phyloP scores from a whole-genome alignment of 2,113 vertebrate genomes.

The Felis chaus region DNA sequence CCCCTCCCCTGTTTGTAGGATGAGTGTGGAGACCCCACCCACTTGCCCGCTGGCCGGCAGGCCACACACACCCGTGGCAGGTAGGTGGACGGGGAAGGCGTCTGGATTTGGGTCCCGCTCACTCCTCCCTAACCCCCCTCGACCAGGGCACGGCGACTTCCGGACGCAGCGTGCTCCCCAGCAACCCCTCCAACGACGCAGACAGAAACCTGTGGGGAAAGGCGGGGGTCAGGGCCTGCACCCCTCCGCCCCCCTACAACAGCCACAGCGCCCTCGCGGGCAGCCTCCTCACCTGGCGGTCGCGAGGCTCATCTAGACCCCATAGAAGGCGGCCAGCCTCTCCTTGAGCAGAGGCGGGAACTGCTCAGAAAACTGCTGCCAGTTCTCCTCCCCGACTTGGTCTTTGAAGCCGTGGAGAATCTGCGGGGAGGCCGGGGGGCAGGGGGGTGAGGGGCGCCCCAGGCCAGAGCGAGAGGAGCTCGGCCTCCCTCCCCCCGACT shows the following conservation, averaged over 20 bases:
- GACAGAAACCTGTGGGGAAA: conserved; percentile 86
- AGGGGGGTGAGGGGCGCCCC: accelerated
- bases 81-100: conserved; percentile 68
- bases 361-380: conserved; percentile 97
- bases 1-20: conserved; percentile 74
- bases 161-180: conserved; percentile 91
- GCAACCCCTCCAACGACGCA: conserved; percentile 87
- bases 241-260: accelerated
- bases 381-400: conserved; percentile 96
- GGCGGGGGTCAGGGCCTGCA: background rate
- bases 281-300: conserved; percentile 27
- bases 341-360: conserved; percentile 96
- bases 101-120: conserved; percentile 80
- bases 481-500: background rate
- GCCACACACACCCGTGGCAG: conserved; percentile 52
- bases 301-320: conserved; percentile 87
- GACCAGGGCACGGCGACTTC: conserved; percentile 93
- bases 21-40: conserved; percentile 75
- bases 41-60: conserved; percentile 50
- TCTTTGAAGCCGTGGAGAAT: conserved; percentile 97
- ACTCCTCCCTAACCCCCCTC: conserved; percentile 91
- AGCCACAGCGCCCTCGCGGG: accelerated
- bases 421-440: conserved; percentile 72
- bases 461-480: background rate
- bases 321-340: conserved; percentile 94